A percentile compares a stretch with the other conserved stretches of the same genome.
Evolutionary conservation across 1,140 invertebrate species (phyloP).

Genomic region (Megalopta genalis): DNA sequence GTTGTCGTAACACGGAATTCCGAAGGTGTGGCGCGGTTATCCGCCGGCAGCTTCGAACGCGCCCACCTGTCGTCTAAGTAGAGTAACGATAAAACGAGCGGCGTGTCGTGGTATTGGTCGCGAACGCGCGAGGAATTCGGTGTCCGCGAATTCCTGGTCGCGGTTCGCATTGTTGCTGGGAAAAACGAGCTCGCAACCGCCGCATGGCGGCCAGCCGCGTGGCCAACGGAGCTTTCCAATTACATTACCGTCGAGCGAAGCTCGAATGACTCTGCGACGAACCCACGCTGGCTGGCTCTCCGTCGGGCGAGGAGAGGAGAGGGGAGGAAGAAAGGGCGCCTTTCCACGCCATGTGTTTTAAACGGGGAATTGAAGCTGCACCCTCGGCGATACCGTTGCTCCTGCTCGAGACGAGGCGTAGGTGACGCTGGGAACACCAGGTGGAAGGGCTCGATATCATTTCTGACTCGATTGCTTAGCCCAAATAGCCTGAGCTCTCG

Average conservation of each 20-base stretch:
- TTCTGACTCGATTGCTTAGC: neutral
- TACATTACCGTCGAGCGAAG: constrained; percentile 29
- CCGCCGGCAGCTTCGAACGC: neutral
- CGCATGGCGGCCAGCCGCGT: neutral
- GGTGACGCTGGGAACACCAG: neutral
- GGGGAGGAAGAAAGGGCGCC: neutral
- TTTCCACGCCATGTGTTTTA: constrained; percentile 46
- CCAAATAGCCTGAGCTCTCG: neutral
- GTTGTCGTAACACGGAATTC: neutral
- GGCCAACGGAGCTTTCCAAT: constrained; percentile 36
- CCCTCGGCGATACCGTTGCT: neutral
- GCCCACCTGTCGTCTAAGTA: neutral
- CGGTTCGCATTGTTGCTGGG: constrained; percentile 1
- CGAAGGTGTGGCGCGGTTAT: neutral
- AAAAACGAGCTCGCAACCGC: constrained; percentile 18
- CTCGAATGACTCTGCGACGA: neutral
- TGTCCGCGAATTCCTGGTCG: constrained; percentile 16
- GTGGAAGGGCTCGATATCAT: neutral
- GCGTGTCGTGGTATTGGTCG: neutral
- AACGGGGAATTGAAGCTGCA: constrained; percentile 35
- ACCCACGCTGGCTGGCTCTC: neutral
- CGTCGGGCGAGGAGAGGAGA: neutral
- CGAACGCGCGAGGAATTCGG: constrained; percentile 20
- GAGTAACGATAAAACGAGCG: constrained; percentile 17
- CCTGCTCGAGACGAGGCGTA: neutral